Evolutionary conservation across 2,797 vertebrate species (phyloP).

Genomic region (Aplochiton taeniatus): DNA sequence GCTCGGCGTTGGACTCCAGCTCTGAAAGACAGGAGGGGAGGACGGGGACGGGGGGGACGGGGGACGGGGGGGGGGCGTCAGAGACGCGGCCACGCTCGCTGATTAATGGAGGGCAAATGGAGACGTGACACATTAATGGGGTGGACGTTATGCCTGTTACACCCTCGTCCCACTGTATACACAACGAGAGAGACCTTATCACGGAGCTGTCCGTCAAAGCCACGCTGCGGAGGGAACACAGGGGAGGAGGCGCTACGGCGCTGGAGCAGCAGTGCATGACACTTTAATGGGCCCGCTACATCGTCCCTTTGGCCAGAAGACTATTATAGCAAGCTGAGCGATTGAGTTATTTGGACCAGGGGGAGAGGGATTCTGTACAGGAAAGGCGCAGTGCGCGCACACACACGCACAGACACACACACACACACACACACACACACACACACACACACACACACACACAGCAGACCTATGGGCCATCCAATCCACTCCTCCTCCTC

Average conservation of each 20-base stretch:
- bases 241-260: slow-evolving; percentile 8
- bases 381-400: slow-evolving; percentile 31
- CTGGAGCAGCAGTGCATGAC: not conserved
- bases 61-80: not conserved
- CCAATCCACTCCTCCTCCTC: slow-evolving; percentile 28
- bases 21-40: slow-evolving; percentile 76
- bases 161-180: slow-evolving; percentile 13
- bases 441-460: slow-evolving; percentile 27
- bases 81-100: not conserved
- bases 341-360: slow-evolving; percentile 40
- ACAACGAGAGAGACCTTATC: slow-evolving; percentile 1
- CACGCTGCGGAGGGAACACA: not conserved
- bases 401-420: slow-evolving; percentile 23
- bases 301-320: slow-evolving; percentile 29
- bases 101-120: slow-evolving; percentile 4
- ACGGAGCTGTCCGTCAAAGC: slow-evolving; percentile 5
- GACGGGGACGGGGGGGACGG: not conserved
- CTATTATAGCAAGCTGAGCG: slow-evolving; percentile 20
- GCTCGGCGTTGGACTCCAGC: slow-evolving; percentile 85
- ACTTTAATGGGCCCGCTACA: not conserved
- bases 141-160: not conserved
- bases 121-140: slow-evolving; percentile 3
- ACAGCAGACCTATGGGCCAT: slow-evolving; percentile 34
- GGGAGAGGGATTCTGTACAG: slow-evolving; percentile 26
- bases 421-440: slow-evolving; percentile 32